A percentile compares a stretch with the other conserved stretches of the same genome.
Evolutionary conservation across 2,113 vertebrate species (phyloP).

Genomic region (Carlito syrichta): DNA sequence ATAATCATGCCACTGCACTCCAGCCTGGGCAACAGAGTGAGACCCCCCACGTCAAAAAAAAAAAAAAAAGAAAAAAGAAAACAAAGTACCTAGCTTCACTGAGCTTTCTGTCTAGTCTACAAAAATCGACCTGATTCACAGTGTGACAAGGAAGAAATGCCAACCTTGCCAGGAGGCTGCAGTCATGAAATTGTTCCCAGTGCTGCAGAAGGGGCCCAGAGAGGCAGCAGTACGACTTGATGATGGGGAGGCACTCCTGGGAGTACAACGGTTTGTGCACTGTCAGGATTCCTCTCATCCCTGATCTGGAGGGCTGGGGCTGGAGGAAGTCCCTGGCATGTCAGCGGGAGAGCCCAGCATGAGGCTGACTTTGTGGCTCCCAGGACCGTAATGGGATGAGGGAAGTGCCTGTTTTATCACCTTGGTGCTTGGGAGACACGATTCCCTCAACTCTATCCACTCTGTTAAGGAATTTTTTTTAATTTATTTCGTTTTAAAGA

Average conservation of each 20-base stretch:
- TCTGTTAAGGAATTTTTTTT: slow-evolving; percentile 82
- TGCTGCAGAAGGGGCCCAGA: background rate
- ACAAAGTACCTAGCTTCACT: background rate
- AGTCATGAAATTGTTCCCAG: background rate
- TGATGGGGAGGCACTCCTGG: background rate
- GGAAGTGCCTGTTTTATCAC: background rate
- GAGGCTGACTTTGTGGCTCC: background rate
- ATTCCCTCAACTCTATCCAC: slow-evolving; percentile 73
- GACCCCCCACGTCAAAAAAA: too few species aligned
- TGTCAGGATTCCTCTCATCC: background rate
- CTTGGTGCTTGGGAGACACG: background rate
- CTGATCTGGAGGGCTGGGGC: background rate
- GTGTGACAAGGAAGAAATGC: background rate
- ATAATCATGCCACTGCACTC: too few species aligned
- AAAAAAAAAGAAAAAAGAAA: too few species aligned
- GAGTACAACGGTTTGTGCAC: background rate
- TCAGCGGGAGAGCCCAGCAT: background rate
- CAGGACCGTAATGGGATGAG: background rate
- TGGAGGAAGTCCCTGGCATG: background rate
- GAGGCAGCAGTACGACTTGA: background rate
- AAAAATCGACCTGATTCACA: background rate
- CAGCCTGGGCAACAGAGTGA: too few species aligned
- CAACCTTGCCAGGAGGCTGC: background rate
- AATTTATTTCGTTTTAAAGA: too few species aligned
- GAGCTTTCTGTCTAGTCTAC: background rate